Percentiles rank a stretch among this genome's conserved stretches.
Evolutionary conservation across 2,888 invertebrate genomes (phyloP).

Genomic region (Ormyrus labotus): DNA sequence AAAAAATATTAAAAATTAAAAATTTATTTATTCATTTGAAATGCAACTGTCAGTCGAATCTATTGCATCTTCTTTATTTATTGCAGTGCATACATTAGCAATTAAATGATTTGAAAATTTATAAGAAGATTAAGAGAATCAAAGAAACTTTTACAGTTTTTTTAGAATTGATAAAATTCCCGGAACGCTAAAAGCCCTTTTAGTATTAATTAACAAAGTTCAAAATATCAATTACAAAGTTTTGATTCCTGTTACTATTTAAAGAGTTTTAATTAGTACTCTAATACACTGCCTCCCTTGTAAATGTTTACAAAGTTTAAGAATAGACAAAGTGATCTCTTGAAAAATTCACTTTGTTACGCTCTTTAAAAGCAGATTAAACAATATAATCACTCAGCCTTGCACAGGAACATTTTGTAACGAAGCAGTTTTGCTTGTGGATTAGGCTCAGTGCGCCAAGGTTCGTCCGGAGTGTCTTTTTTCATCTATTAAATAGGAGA

Average conservation of each 20-base stretch:
- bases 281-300: not conserved
- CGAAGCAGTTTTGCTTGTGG: no score
- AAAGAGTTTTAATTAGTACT: not conserved
- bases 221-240: slow-evolving; percentile 34
- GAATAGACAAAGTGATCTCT: no score
- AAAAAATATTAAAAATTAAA: no score
- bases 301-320: not conserved
- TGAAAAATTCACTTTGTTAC: no score
- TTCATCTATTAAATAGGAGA: no score
- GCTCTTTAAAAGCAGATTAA: no score
- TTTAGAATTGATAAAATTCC: slow-evolving; percentile 17
- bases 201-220: slow-evolving; percentile 15
- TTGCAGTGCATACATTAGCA: not conserved
- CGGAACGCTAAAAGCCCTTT: slow-evolving; percentile 31
- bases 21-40: no score
- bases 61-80: not conserved
- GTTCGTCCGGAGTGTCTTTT: no score
- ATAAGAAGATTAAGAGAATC: slow-evolving; percentile 16
- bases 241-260: slow-evolving; percentile 13
- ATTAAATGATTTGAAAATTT: slow-evolving; percentile 9
- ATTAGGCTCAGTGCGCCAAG: no score
- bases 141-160: not conserved
- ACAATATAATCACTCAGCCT: no score
- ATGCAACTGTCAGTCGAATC: no score
- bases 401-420: no score